Evolutionary conservation across 2,113 vertebrate species (phyloP).

Genomic region (Spermophilus dauricus): DNA sequence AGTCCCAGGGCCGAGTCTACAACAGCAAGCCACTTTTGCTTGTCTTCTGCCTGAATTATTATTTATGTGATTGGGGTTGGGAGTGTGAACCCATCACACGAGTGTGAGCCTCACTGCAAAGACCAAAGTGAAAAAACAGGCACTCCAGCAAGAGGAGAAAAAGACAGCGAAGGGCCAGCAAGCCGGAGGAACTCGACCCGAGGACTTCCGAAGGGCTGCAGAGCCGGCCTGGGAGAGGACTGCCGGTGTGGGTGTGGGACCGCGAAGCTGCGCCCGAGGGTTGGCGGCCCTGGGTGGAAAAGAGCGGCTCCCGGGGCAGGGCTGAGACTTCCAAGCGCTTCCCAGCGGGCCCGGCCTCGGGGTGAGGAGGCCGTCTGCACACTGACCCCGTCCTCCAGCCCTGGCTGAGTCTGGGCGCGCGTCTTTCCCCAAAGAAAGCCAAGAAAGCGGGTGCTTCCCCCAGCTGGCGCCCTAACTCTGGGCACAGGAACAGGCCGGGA

Average conservation of each 20-base stretch:
- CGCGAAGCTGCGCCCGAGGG: background rate
- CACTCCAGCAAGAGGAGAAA: constrained; percentile 59
- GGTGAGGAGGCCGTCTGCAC: background rate
- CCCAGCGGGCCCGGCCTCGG: background rate
- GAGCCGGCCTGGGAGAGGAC: background rate
- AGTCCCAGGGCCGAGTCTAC: background rate
- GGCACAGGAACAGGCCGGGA: background rate
- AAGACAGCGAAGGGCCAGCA: constrained; percentile 55
- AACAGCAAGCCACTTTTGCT: background rate
- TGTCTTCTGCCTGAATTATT: constrained; percentile 22
- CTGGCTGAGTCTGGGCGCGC: background rate
- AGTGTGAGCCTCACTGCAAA: constrained; percentile 74
- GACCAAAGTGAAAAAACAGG: background rate
- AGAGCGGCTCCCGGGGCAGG: no score
- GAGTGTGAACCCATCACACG: constrained; percentile 76
- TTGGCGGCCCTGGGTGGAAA: background rate
- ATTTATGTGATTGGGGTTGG: background rate
- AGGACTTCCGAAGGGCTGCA: constrained; percentile 33
- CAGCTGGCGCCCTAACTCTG: no score
- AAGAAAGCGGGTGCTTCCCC: background rate
- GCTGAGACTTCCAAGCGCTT: background rate
- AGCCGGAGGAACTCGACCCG: constrained; percentile 83
- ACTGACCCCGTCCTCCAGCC: background rate
- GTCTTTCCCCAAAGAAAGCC: constrained; percentile 11
- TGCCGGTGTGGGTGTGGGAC: constrained; percentile 21